phyloP scores from a whole-genome alignment of 92 coral and sea anemone genomes.

The Actinostola sp. region DNA sequence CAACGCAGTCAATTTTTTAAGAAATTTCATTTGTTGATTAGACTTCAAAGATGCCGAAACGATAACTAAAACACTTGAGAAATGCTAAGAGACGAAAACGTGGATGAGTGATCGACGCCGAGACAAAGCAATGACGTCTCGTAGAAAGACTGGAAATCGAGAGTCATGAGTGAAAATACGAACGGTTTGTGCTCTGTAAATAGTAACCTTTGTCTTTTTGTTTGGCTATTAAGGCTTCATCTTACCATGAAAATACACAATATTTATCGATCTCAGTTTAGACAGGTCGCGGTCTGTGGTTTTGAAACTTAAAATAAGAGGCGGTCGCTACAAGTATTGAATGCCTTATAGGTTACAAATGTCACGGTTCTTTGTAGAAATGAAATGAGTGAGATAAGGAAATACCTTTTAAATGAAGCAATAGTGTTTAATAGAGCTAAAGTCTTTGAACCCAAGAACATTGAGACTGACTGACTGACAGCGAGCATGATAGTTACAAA shows the following conservation, averaged over 20 bases:
- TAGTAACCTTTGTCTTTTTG: slow-evolving; percentile 13
- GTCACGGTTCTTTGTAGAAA: not conserved
- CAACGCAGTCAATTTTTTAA: slow-evolving; percentile 9
- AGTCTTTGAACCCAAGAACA: too few species aligned
- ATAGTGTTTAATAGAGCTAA: too few species aligned
- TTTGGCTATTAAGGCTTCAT: not conserved
- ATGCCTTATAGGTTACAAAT: not conserved
- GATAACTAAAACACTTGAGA: slow-evolving; percentile 34
- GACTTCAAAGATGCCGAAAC: slow-evolving; percentile 32
- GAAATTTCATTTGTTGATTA: slow-evolving; percentile 22
- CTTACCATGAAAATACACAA: not conserved
- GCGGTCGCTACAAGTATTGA: slow-evolving; percentile 30
- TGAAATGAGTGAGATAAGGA: not conserved
- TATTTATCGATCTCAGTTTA: too few species aligned
- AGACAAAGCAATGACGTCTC: slow-evolving; percentile 18
- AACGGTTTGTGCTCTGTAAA: slow-evolving; percentile 4
- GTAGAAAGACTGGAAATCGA: not conserved
- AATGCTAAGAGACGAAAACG: slow-evolving; percentile 24
- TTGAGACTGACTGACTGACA: too few species aligned
- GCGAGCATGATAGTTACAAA: too few species aligned
- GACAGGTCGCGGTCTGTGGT: slow-evolving; percentile 5
- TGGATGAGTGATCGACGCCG: not conserved
- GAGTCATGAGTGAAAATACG: not conserved
- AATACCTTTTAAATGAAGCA: not conserved
- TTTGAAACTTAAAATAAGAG: not conserved